Evolutionary conservation across 2,888 invertebrate species (phyloP).

Genomic region (Harpagoxenus sublaevis): DNA sequence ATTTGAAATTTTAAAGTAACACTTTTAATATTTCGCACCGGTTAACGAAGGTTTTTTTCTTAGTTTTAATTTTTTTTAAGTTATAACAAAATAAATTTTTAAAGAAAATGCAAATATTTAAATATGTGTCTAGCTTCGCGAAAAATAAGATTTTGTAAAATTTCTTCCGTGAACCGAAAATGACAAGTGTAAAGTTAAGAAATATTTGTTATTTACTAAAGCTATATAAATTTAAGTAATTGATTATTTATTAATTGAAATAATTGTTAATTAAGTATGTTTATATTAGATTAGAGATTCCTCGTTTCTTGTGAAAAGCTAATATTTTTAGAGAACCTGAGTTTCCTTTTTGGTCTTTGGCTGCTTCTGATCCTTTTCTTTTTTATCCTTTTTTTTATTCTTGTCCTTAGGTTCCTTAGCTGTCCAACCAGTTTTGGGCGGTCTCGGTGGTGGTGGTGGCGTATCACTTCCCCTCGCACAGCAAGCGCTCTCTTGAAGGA

Average conservation of each 20-base stretch:
- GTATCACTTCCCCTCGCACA: slow-evolving; percentile 90
- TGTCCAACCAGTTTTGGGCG: slow-evolving; percentile 86
- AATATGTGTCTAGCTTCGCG: too few species aligned
- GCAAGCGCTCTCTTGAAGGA: slow-evolving; percentile 96
- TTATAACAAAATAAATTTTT: too few species aligned
- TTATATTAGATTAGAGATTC: neutral
- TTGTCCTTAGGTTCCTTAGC: slow-evolving; percentile 91
- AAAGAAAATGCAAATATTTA: too few species aligned
- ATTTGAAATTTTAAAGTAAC: too few species aligned
- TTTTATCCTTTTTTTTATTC: slow-evolving; percentile 89
- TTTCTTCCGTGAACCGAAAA: too few species aligned
- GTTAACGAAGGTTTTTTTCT: too few species aligned
- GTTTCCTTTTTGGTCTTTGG: slow-evolving; percentile 87
- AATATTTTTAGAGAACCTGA: slow-evolving; percentile 83
- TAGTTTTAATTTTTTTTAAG: too few species aligned
- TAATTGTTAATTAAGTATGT: slow-evolving; percentile 7
- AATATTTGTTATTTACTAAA: too few species aligned
- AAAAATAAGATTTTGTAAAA: too few species aligned
- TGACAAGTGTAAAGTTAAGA: too few species aligned
- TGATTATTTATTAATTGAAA: neutral
- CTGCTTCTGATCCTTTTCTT: slow-evolving; percentile 88
- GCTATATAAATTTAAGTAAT: too few species aligned
- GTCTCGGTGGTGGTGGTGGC: slow-evolving; percentile 89
- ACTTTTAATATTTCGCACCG: too few species aligned
- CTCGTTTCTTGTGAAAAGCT: neutral